Percentiles rank a stretch among this genome's conserved stretches.
Evolutionary conservation across 2,113 vertebrate species (phyloP).

Genomic region (Heptranchias perlo): DNA sequence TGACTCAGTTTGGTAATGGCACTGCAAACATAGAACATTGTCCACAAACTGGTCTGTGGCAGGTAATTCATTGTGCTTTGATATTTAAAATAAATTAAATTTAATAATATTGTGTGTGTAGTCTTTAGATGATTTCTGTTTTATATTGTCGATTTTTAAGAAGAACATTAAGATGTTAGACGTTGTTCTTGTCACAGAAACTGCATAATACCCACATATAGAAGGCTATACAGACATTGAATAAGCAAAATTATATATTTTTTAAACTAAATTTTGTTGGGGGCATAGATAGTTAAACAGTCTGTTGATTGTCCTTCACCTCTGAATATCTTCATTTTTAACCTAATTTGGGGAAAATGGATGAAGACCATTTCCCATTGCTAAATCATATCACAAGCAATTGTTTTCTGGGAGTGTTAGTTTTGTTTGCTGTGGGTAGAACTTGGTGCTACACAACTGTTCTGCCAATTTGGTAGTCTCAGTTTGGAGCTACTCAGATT

Average conservation of each 20-base stretch:
- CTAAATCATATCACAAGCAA: background rate
- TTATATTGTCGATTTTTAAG: background rate
- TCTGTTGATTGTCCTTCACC: background rate
- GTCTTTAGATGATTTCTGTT: background rate
- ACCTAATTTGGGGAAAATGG: background rate
- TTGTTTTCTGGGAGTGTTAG: background rate
- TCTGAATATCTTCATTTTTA: background rate
- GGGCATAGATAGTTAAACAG: background rate
- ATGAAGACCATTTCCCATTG: background rate
- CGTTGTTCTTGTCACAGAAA: background rate
- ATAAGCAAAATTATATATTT: background rate
- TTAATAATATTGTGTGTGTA: background rate
- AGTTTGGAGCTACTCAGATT: background rate
- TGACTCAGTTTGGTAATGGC: background rate
- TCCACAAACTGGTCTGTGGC: background rate
- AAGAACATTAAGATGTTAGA: background rate
- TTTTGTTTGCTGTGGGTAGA: background rate
- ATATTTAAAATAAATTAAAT: background rate
- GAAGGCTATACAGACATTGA: background rate
- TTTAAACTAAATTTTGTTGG: background rate
- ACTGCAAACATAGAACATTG: background rate
- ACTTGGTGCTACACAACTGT: background rate
- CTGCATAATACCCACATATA: background rate
- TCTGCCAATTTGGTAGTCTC: background rate
- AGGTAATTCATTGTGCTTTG: constrained; percentile 1